Conservation (phyloP, 2,113 vertebrate genomes). For the Tapirus terrestris region DNA sequence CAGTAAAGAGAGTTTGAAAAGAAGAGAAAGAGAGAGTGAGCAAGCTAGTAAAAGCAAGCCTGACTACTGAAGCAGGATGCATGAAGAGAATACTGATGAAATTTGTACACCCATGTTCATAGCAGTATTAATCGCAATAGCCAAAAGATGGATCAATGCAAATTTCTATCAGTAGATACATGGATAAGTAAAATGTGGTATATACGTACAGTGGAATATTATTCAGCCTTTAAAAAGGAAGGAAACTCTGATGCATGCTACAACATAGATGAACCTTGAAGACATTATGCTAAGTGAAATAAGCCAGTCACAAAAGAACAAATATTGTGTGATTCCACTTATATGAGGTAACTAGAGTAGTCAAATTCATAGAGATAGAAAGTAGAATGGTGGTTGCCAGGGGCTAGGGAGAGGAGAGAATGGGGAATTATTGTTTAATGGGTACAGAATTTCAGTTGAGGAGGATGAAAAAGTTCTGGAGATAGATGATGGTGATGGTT, state of each 20-base stretch:
- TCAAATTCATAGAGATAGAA: neutral
- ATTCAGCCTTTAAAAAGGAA: constrained; percentile 8
- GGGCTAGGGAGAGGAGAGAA: neutral
- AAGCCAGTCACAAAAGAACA: neutral
- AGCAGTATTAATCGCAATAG: neutral
- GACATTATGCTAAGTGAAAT: neutral
- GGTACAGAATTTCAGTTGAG: neutral
- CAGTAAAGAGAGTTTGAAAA: neutral
- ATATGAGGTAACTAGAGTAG: neutral
- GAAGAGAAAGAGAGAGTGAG: neutral
- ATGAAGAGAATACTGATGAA: neutral
- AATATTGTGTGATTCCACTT: neutral
- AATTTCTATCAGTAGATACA: neutral
- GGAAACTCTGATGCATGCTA: neutral
- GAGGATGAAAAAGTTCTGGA: neutral
- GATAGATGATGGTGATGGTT: neutral
- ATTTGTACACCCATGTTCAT: neutral
- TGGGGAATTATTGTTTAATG: neutral
- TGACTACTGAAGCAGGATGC: neutral
- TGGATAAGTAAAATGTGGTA: neutral
- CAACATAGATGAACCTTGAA: neutral
- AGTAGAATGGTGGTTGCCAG: neutral
- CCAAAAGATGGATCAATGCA: neutral
- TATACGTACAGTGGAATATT: neutral
- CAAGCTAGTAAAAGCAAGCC: neutral